Conservation (phyloP, 1,140 invertebrate genomes). For the Pseudomyrmex flavicornis region DNA sequence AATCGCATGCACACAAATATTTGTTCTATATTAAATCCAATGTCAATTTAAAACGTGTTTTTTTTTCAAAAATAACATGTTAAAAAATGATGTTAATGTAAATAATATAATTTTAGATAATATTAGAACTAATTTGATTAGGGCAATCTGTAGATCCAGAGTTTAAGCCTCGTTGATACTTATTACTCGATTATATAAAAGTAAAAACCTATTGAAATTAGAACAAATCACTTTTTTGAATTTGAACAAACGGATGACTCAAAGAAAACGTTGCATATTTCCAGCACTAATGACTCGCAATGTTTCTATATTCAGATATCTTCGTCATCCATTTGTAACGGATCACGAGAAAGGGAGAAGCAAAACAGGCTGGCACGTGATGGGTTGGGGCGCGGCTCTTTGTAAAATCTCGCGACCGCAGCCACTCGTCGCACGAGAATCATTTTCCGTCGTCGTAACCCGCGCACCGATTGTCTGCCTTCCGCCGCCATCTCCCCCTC, state of each 20-base stretch:
- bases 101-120: no score
- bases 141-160: background rate
- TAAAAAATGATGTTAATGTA: no score
- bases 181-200: no score
- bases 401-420: slow-evolving; percentile 60
- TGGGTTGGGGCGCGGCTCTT: slow-evolving; percentile 21
- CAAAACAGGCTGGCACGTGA: background rate
- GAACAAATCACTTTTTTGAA: background rate
- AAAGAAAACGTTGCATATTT: background rate
- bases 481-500: background rate
- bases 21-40: no score
- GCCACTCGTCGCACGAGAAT: slow-evolving; percentile 56
- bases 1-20: no score
- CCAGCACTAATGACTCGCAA: slow-evolving; percentile 13
- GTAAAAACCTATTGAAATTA: background rate
- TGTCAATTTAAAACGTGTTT: no score
- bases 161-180: background rate
- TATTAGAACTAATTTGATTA: no score
- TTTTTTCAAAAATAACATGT: no score
- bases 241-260: background rate
- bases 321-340: background rate
- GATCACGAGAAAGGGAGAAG: slow-evolving; percentile 18
- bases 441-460: slow-evolving; percentile 63
- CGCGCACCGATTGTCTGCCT: slow-evolving; percentile 57
- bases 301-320: background rate